Evolutionary conservation across 2,888 invertebrate species (phyloP).

Genomic region (Cephus rjabovi): DNA sequence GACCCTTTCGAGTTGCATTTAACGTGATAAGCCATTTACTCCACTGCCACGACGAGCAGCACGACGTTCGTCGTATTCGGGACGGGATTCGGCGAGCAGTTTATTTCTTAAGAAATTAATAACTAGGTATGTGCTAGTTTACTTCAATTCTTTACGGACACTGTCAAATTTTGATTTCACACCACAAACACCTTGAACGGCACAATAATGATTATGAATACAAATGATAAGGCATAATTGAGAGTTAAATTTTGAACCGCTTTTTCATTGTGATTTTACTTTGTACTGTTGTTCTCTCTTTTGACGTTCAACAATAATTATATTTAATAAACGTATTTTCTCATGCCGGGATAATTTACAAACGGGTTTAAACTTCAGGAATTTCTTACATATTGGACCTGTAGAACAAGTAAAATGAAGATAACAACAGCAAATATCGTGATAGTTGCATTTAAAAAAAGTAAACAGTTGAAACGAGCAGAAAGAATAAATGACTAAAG

Average conservation of each 20-base stretch:
- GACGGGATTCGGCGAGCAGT: neutral
- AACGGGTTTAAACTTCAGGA: neutral
- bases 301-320: neutral
- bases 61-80: neutral
- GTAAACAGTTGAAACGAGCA: neutral
- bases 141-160: neutral
- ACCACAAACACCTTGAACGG: neutral
- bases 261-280: neutral
- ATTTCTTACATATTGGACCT: conserved; percentile 15
- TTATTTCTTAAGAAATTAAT: neutral
- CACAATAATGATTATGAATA: neutral
- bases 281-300: neutral
- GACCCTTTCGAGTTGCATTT: neutral
- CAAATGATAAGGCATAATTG: neutral
- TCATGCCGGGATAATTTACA: neutral
- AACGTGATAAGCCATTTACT: neutral
- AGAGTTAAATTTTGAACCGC: neutral
- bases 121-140: neutral
- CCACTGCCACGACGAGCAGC: neutral
- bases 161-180: neutral
- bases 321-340: neutral
- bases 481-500: neutral
- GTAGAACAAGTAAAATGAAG: conserved; percentile 25
- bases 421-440: conserved; percentile 27
- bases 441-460: conserved; percentile 7